Evolutionary conservation across 2,113 vertebrate genomes (phyloP).

Genomic region (Fukomys damarensis): DNA sequence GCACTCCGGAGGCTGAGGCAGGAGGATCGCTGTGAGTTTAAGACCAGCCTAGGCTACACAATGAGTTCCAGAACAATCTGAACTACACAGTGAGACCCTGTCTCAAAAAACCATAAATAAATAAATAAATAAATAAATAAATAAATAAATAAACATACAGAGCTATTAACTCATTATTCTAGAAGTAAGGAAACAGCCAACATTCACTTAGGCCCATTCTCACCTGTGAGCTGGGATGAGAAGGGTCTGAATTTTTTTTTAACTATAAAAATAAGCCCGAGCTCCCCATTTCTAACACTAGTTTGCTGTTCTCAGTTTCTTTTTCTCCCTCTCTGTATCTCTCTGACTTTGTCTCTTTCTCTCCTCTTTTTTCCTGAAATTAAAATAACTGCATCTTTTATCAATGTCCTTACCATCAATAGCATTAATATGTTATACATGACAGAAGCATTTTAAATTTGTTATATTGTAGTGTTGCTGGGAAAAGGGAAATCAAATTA

Average conservation of each 20-base stretch:
- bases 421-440: slow-evolving; percentile 27
- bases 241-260: background rate
- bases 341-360: background rate
- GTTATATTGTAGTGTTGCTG: background rate
- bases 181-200: background rate
- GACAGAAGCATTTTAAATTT: background rate
- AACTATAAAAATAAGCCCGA: slow-evolving; percentile 10
- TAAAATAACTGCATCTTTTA: background rate
- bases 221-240: background rate
- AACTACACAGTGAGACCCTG: too few species aligned
- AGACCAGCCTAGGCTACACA: too few species aligned
- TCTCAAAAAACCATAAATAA: too few species aligned
- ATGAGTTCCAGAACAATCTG: too few species aligned
- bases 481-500: slow-evolving; percentile 14
- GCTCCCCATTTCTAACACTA: slow-evolving; percentile 32
- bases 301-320: background rate
- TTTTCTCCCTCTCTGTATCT: background rate
- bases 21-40: too few species aligned
- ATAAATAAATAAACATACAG: too few species aligned
- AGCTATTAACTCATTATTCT: slow-evolving; percentile 1
- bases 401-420: slow-evolving; percentile 30
- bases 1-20: too few species aligned
- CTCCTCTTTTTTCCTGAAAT: background rate
- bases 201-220: background rate
- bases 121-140: too few species aligned